phyloP scores from a whole-genome alignment of 2,888 invertebrate genomes.

The Octonoba sinensis region DNA sequence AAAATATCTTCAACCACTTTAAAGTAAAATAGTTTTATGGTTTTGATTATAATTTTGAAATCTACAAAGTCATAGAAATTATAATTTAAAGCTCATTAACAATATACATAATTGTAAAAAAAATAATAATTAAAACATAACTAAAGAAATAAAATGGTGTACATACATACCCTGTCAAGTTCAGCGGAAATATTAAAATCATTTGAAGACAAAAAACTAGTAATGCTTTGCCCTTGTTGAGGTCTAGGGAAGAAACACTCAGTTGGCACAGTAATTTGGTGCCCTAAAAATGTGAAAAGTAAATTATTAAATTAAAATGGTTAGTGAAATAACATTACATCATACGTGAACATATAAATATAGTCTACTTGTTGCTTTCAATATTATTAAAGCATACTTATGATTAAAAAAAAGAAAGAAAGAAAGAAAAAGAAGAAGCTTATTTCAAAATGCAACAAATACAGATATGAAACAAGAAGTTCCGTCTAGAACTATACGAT shows the following conservation, averaged over 20 bases:
- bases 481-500: no score
- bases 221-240: constrained; percentile 79
- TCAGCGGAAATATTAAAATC: constrained; percentile 82
- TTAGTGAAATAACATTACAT: no score
- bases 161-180: constrained; percentile 74
- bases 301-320: background rate
- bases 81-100: background rate
- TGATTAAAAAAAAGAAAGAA: background rate
- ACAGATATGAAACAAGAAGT: no score
- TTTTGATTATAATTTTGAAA: no score
- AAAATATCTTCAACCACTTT: no score
- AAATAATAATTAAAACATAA: background rate
- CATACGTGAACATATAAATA: no score
- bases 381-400: background rate
- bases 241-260: constrained; percentile 75
- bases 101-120: background rate
- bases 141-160: background rate
- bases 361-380: no score
- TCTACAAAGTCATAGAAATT: background rate
- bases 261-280: constrained; percentile 57
- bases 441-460: background rate
- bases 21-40: no score
- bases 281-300: constrained; percentile 4
- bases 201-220: constrained; percentile 80
- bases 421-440: background rate